These are phyloP conservation scores for Polymixis lichenea DNA, from an alignment of 2,888 invertebrate species.

Conservation along the genomic window DNA sequence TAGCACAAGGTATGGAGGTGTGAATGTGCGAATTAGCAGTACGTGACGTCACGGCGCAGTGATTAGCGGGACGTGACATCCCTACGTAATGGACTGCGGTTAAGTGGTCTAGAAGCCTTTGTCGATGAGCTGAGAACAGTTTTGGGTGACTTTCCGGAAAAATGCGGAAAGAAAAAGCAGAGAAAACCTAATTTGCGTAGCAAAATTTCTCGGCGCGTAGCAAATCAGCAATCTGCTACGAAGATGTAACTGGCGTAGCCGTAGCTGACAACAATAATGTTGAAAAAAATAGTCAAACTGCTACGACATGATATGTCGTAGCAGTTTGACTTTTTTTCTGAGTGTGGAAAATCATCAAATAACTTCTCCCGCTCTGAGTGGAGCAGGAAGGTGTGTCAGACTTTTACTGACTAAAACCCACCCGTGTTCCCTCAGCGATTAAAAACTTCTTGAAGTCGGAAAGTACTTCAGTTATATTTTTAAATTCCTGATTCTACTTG, in stretches of 20 bases:
- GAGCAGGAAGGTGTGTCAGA: too few species aligned
- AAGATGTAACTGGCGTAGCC: not conserved
- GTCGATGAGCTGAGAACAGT: not conserved
- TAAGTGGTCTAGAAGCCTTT: constrained; percentile 34
- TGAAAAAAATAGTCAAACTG: too few species aligned
- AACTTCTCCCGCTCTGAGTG: too few species aligned
- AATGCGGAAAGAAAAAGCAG: not conserved
- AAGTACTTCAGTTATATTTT: too few species aligned
- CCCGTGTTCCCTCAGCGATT: too few species aligned
- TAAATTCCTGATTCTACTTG: too few species aligned
- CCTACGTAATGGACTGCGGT: constrained; percentile 71
- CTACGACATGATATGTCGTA: too few species aligned
- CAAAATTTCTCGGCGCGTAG: constrained; percentile 2
- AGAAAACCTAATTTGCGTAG: not conserved
- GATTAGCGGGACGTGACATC: constrained; percentile 80
- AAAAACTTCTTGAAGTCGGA: too few species aligned
- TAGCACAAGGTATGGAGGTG: constrained; percentile 72
- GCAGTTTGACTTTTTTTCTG: too few species aligned
- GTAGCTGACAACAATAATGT: too few species aligned
- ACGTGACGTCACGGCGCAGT: constrained; percentile 78
- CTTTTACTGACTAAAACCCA: too few species aligned
- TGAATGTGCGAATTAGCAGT: constrained; percentile 78
- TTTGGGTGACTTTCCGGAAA: not conserved
- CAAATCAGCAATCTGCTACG: constrained; percentile 6
- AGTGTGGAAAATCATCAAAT: too few species aligned